Evolutionary conservation across 2,113 vertebrate genomes (phyloP), one percentile per base, ranked within the genome.

Genomic region (Orthochromis indermauri): DNA sequence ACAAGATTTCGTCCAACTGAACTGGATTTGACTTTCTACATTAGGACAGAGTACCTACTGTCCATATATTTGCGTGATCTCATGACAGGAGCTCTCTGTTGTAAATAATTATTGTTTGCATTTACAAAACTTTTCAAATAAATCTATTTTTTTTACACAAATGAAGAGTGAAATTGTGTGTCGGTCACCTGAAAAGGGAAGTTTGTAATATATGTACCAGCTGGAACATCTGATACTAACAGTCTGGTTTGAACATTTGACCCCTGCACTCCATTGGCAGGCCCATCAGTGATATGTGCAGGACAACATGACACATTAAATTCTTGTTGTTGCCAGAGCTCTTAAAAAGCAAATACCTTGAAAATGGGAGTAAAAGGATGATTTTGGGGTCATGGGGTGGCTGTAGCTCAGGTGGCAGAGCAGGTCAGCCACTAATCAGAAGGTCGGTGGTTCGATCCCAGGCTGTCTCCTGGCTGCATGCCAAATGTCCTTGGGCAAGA

Each of bases 121-220:
- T 83, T 85, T 68, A 24, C 26, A 88, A 26, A 86, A 84, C 47
- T 63, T 82, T 78, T 92, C 19, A 82, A 95, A 95, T 95, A 96
- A 96, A 96, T 94, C 94, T 96, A 95, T 96, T 95, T 96, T 96
- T 95, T 4, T 96, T 95, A 66, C 87, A 84, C 51, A 8, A 88
- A 71, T 17, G 0, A 47, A 85, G 0, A 63, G 5, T 73, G n/a
- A 68, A 54, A 24, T 49, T 45, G 5, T 51, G 26, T 8, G 45
- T 86, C 6, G 2, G 10, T 82, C 14, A 66, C 83, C 85, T 78
- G 17, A 42, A 55, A 49, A 68, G 53, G 3, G 4, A 19, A 53
- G 28, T 47, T 76, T 8, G 54, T 49, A n/a, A 78, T 19, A 49
- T n/a, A 49, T 47, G 40, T 45, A 11, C 14, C 13, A 45, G 68